These are phyloP conservation scores for Himalopsyche anomala DNA, from an alignment of 2,888 invertebrate genomes.

Conservation along the genomic window DNA sequence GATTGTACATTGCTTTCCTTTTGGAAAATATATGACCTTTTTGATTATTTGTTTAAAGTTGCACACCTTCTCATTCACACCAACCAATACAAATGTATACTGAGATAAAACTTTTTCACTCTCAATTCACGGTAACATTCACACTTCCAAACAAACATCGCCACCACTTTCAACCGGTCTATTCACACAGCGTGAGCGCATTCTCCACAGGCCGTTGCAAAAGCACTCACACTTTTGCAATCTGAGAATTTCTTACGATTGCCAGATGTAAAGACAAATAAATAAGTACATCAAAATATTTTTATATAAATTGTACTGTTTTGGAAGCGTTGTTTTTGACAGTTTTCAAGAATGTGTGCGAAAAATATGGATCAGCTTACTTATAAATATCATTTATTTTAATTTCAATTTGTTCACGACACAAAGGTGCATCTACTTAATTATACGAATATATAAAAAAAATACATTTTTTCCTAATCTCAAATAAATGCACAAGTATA, in stretches of 20 bases:
- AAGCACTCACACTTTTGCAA: slow-evolving; percentile 32
- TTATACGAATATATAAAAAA: too few relatives aligned
- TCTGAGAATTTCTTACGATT: slow-evolving; percentile 2
- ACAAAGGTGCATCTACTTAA: too few relatives aligned
- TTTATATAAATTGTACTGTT: too few relatives aligned
- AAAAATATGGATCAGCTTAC: too few relatives aligned
- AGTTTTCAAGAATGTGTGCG: too few relatives aligned
- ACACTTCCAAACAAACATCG: slow-evolving; percentile 21
- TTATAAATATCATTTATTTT: too few relatives aligned
- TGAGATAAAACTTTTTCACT: slow-evolving; percentile 13
- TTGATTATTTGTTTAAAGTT: slow-evolving; percentile 6
- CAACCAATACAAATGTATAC: neutral
- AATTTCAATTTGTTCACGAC: too few relatives aligned
- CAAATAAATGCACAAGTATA: too few relatives aligned
- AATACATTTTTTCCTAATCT: too few relatives aligned
- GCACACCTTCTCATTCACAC: slow-evolving; percentile 34
- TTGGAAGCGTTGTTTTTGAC: too few relatives aligned
- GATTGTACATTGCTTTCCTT: neutral
- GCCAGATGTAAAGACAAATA: neutral
- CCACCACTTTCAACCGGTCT: slow-evolving; percentile 10
- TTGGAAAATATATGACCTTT: neutral
- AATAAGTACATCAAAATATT: neutral
- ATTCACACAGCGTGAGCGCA: slow-evolving; percentile 33
- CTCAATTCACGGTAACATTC: slow-evolving; percentile 10
- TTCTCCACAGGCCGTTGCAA: slow-evolving; percentile 38